Percentiles rank a stretch among this genome's conserved stretches.
Conservation (phyloP, 2,888 invertebrate genomes). For the Heliothis peltigera region DNA sequence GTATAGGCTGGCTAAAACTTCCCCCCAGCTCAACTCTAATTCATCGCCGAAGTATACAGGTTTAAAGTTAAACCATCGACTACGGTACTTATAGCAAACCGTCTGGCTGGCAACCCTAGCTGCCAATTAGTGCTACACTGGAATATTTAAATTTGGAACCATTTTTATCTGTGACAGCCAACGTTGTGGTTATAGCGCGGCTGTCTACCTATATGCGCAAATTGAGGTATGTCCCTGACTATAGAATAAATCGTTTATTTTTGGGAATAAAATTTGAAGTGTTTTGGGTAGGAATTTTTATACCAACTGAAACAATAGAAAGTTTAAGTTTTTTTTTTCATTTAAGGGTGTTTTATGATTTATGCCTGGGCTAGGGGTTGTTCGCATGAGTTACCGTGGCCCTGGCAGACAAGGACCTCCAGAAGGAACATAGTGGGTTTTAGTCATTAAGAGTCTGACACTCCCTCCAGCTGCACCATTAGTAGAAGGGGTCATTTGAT, state of each 20-base stretch:
- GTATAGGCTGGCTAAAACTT: no score
- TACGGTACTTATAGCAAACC: constrained; percentile 18
- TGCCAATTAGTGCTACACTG: constrained; percentile 41
- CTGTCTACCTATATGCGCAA: not conserved
- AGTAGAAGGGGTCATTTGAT: no score
- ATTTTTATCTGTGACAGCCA: constrained; percentile 24
- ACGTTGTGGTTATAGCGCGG: constrained; percentile 11
- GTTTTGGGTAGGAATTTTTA: not conserved
- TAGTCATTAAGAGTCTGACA: no score
- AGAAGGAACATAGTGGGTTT: no score
- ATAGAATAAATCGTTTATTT: not conserved
- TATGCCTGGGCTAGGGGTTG: no score
- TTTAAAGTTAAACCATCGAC: constrained; percentile 12
- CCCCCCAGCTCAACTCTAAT: no score
- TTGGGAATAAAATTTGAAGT: not conserved
- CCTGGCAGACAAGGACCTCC: no score
- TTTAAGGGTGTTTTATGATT: no score
- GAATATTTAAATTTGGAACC: constrained; percentile 46
- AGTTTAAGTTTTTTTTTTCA: no score
- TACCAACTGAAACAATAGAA: not conserved
- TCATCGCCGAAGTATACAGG: not conserved
- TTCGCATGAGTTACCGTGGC: no score
- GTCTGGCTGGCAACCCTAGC: constrained; percentile 34
- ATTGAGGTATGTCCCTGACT: not conserved
- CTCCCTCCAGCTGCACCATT: no score